Evolutionary conservation across 2,888 invertebrate genomes (phyloP).

Genomic region (Pollenia labialis): DNA sequence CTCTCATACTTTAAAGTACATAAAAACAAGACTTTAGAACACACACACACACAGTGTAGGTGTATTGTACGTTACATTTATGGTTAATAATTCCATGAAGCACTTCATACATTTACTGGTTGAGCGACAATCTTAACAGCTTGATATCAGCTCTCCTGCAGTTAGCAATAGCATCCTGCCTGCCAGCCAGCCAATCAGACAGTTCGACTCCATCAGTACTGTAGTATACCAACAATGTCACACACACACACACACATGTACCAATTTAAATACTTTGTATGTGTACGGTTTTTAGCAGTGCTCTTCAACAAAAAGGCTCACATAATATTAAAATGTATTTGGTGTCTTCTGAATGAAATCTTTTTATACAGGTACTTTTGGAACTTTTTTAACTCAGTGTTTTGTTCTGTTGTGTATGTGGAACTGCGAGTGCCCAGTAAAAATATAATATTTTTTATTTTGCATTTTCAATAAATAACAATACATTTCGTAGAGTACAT

Average conservation of each 20-base stretch:
- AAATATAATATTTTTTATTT: too few species aligned
- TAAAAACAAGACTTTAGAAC: not conserved
- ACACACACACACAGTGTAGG: not conserved
- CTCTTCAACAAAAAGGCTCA: too few species aligned
- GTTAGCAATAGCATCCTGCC: not conserved
- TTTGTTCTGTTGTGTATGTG: too few species aligned
- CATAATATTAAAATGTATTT: too few species aligned
- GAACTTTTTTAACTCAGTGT: too few species aligned
- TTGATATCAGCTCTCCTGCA: constrained; percentile 55
- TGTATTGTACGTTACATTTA: constrained; percentile 10
- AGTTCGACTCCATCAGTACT: constrained; percentile 24
- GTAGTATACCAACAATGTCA: too few species aligned
- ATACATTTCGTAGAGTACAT: too few species aligned
- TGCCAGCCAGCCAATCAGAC: constrained; percentile 19
- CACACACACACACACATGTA: not conserved
- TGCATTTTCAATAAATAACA: too few species aligned
- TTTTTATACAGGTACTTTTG: too few species aligned
- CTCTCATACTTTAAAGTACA: not conserved
- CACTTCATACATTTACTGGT: constrained; percentile 61
- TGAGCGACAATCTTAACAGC: constrained; percentile 64
- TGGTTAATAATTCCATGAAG: constrained; percentile 59
- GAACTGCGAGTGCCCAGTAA: too few species aligned
- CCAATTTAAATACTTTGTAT: not conserved
- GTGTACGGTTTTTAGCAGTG: too few species aligned
- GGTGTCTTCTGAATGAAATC: too few species aligned